phyloP scores from a whole-genome alignment of 2,797 vertebrate species.

The Argyrosomus regius region DNA sequence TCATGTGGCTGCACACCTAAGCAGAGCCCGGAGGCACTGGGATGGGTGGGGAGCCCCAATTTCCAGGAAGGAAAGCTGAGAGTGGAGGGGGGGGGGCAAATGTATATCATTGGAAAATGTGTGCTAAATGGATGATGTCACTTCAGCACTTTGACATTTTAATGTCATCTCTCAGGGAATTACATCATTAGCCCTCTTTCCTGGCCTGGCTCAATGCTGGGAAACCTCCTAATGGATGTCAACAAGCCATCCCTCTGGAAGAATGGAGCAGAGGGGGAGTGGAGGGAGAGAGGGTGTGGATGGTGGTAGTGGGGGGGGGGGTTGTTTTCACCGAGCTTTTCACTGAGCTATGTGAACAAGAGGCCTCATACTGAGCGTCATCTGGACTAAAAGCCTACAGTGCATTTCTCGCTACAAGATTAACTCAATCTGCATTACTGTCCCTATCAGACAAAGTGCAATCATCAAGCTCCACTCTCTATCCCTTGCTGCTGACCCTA shows the following conservation, averaged over 20 bases:
- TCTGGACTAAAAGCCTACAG: slow-evolving; percentile 70
- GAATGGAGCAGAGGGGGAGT: slow-evolving; percentile 49
- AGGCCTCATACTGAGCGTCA: slow-evolving; percentile 66
- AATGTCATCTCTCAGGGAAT: slow-evolving; percentile 84
- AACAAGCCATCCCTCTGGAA: slow-evolving; percentile 79
- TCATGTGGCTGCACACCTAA: slow-evolving; percentile 65
- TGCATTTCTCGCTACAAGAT: slow-evolving; percentile 62
- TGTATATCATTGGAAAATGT: slow-evolving; percentile 75
- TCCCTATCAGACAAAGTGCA: slow-evolving; percentile 56
- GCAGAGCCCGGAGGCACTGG: slow-evolving; percentile 59
- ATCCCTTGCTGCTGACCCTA: slow-evolving; percentile 47
- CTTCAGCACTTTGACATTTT: slow-evolving; percentile 79
- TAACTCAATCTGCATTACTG: slow-evolving; percentile 60
- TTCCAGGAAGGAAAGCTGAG: slow-evolving; percentile 43
- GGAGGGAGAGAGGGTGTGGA: slow-evolving; percentile 14
- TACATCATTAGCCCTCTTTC: slow-evolving; percentile 82
- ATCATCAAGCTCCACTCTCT: slow-evolving; percentile 46
- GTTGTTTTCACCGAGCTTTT: slow-evolving; percentile 49
- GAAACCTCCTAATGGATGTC: slow-evolving; percentile 84
- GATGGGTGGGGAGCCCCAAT: slow-evolving; percentile 52
- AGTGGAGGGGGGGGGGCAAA: slow-evolving; percentile 35
- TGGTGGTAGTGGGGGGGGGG: slow-evolving; percentile 13
- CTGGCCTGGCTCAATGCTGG: slow-evolving; percentile 75
- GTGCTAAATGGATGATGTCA: slow-evolving; percentile 83
- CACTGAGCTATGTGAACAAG: slow-evolving; percentile 33